Base-by-base conservation (phyloP, 2,113 vertebrate species). In the Fukomys damarensis region DNA sequence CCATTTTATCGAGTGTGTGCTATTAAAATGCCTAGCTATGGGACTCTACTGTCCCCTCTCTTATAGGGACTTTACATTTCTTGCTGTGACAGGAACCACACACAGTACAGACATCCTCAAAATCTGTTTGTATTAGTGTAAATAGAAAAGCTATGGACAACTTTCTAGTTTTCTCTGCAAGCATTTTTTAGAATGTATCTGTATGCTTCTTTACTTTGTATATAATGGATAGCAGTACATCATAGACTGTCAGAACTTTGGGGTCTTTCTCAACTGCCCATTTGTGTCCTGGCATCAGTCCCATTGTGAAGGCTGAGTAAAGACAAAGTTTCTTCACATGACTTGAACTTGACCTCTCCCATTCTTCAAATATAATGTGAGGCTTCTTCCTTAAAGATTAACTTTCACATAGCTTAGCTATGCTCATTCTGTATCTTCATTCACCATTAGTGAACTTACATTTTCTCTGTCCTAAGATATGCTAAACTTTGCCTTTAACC, bases 41-140 rank as follows among this genome's bases (percentile, higher is more conserved):
- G 61, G 79, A 65, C n/a, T 43, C 68, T 3, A 0, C 41, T 38
- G 52, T 83, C 70, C 63, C 72, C n/a, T n/a, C 28, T 74, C 43
- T 96, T 41, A 20, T 0, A 87, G 89, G 94, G 65, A 89, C 61
- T 95, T 95, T 83, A 70, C n/a, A 70, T 86, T 94, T 95, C 49
- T 91, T 96, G 96, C 92, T 93, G 82, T 97, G n/a, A 94, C 49
- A 80, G 49, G 22, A 89, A 93, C 90, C 80, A 91, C 80, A 93
- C 91, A 87, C 66, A 96, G 89, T 96, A 96, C 89, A 96, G 95
- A 94, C 93, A 96, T 84, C 95, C 89, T 96, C 93, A 80, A 92
- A 89, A 76, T 61, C 49, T 96, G 83, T 96, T 93, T 91, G 65
- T 95, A 85, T 89, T 94, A 81, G 24, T 89, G 74, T 96, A 97